Evolutionary conservation across 1,140 invertebrate species (phyloP), one percentile per base, ranked within the genome.

Genomic region (Acromyrmex heyeri): DNA sequence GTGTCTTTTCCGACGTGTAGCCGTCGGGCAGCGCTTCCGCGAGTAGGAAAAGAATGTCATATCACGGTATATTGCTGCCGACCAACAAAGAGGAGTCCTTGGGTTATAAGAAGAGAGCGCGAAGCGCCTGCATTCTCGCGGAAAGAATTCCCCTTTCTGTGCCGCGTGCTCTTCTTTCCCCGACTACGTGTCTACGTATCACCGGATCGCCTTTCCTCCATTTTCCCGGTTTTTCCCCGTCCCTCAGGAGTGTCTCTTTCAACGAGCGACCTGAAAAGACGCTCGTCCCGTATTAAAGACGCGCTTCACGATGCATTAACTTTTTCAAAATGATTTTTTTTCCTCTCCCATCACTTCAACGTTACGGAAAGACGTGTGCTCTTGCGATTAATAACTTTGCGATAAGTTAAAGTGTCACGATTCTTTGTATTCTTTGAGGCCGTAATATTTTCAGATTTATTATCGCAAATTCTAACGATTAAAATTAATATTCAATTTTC

Each of bases 41-140:
- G 38, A 62, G 48, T 5, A 81, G 44, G 78, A 86, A 73, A 86
- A 86, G 78, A 86, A 86, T 83, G 85, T 86, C 85, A 86, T 86
- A 86, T 86, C 75, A 86, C 76, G 85, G 76, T 81, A 86, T 86
- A 82, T 72, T 86, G 78, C 78, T 72, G 55, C 79, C 78, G 53
- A 69, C 85, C 85, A 86, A 86, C 78, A 86, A 86, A 86, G 85
- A 81, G 4, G 67, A 65, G 85, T 69, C 67, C 70, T 86, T 55
- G 44, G 85, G 64, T 79, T 69, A 69, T 86, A 86, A 78, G 85
- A 86, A 69, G 76, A 69, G 30, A 70, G 75, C 44, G 79, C 44
- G 79, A 81, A 48, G 64, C 55, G 53, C 53, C 18, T 86, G 64
- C 76, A 79, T 86, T 81, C 85, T 55, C 76, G 48, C 64, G 64